Evolutionary conservation across 92 coral and sea anemone genomes (phyloP).

Genomic region (Diadumene lineata): DNA sequence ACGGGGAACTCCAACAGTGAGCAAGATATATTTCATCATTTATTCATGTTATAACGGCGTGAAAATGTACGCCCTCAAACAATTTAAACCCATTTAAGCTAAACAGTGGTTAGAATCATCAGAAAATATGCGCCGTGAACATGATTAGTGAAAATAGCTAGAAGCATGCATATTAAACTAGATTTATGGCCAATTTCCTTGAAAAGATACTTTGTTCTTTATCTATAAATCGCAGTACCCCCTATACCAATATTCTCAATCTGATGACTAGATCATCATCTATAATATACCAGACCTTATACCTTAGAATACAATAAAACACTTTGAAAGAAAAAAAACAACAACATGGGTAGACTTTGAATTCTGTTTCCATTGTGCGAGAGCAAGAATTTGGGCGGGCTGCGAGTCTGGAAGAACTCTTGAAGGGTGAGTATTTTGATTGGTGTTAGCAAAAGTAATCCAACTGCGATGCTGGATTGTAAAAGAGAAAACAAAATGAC

Average conservation of each 20-base stretch:
- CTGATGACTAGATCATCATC: not conserved
- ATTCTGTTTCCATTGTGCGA: not conserved
- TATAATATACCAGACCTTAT: too few species aligned
- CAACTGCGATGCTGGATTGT: not conserved
- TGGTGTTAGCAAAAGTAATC: not conserved
- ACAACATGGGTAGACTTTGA: too few species aligned
- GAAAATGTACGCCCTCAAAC: slow-evolving; percentile 26
- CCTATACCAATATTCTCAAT: not conserved
- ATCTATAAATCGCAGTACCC: too few species aligned
- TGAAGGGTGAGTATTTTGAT: not conserved
- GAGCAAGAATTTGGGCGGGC: slow-evolving; percentile 1
- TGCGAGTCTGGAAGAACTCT: not conserved
- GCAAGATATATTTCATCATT: slow-evolving; percentile 1
- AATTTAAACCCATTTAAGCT: slow-evolving; percentile 28
- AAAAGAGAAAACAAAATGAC: too few species aligned
- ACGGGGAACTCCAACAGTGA: slow-evolving; percentile 20
- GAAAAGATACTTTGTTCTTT: not conserved
- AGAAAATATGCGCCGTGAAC: not conserved
- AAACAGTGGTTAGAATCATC: not conserved
- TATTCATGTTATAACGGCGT: slow-evolving; percentile 11
- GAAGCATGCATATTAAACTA: not conserved
- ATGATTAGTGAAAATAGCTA: not conserved
- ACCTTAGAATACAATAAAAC: not conserved
- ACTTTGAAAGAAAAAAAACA: not conserved
- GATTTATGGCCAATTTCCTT: not conserved